phyloP scores from a whole-genome alignment of 2,888 invertebrate genomes.

The Phalera bucephala region DNA sequence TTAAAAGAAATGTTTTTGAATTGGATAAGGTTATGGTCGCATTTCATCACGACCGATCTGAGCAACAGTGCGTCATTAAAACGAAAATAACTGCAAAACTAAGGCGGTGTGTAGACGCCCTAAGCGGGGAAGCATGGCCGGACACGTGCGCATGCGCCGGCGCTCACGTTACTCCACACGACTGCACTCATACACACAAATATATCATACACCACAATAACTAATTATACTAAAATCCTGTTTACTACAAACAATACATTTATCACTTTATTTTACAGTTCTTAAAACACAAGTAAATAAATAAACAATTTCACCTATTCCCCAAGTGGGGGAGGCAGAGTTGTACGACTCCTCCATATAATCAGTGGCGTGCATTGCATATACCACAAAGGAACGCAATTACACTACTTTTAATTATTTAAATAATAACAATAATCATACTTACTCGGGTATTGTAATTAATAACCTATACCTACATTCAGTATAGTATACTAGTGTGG shows the following conservation, averaged over 20 bases:
- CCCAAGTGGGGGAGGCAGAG: no score
- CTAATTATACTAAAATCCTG: slow-evolving; percentile 21
- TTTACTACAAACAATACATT: slow-evolving; percentile 3
- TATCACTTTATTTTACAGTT: no score
- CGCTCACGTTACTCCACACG: slow-evolving; percentile 43
- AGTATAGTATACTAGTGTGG: no score
- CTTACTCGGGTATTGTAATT: no score
- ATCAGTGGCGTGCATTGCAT: no score
- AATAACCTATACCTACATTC: no score
- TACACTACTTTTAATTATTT: no score
- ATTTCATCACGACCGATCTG: slow-evolving; percentile 12
- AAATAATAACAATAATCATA: no score
- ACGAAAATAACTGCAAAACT: slow-evolving; percentile 29
- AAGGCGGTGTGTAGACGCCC: slow-evolving; percentile 34
- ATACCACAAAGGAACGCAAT: no score
- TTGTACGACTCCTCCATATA: no score
- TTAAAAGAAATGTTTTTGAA: slow-evolving; percentile 4
- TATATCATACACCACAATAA: slow-evolving; percentile 19
- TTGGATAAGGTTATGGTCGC: slow-evolving; percentile 28
- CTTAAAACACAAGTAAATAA: no score
- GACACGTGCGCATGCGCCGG: slow-evolving; percentile 39
- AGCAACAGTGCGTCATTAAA: slow-evolving; percentile 19
- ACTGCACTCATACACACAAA: slow-evolving; percentile 34
- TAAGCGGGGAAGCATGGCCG: slow-evolving; percentile 37
- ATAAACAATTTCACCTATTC: no score